Evolutionary conservation across 2,888 invertebrate genomes (phyloP).

Genomic region (Hydroisotoma schaefferi): DNA sequence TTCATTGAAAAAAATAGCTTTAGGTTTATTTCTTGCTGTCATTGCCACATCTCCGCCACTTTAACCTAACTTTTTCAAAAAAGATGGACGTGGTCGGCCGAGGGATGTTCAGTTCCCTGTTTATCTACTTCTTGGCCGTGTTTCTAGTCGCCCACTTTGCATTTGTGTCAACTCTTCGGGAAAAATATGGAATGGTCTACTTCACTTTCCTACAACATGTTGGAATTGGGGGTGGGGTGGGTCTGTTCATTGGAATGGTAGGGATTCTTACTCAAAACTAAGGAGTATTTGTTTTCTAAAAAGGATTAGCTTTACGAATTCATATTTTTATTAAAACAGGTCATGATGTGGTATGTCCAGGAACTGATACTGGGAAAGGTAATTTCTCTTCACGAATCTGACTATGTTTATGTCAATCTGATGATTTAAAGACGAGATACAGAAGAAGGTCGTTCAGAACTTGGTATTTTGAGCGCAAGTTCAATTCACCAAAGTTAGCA

Average conservation of each 20-base stretch:
- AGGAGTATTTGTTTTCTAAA: neutral
- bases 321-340: constrained; percentile 9
- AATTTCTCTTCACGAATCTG: constrained; percentile 28
- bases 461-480: no score
- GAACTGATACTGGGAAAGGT: constrained; percentile 35
- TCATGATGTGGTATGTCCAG: constrained; percentile 36
- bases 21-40: neutral
- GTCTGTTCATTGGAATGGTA: constrained; percentile 35
- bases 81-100: constrained; percentile 30
- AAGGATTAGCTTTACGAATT: neutral
- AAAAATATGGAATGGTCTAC: constrained; percentile 30
- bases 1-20: neutral
- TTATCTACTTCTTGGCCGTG: constrained; percentile 32
- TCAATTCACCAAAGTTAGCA: no score
- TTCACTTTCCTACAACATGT: constrained; percentile 24
- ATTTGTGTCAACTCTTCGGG: constrained; percentile 25
- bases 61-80: neutral
- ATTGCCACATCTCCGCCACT: neutral
- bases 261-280: neutral
- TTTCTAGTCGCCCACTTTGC: constrained; percentile 33
- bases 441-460: no score
- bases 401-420: constrained; percentile 30
- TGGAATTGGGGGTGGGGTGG: constrained; percentile 31
- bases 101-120: constrained; percentile 34
- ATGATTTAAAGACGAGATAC: constrained; percentile 23